Percentiles rank a stretch among this genome's conserved stretches.
Conservation (phyloP, 1,140 invertebrate species). For the Drosophila kurseongensis region DNA sequence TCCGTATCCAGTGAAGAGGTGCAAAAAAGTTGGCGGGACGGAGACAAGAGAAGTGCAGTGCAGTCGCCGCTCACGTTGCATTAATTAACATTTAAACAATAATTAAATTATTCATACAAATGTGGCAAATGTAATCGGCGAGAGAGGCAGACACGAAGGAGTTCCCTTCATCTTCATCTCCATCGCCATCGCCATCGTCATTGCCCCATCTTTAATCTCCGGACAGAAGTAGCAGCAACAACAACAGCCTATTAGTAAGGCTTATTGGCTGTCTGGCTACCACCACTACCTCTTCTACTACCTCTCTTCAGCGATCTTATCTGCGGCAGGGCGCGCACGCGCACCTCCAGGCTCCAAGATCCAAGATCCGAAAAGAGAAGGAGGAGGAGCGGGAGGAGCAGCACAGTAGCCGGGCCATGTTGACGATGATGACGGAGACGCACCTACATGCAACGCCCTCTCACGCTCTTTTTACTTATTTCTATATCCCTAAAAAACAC, state of each 20-base stretch:
- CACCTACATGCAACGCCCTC: slow-evolving; percentile 47
- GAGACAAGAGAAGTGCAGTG: slow-evolving; percentile 23
- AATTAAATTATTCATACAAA: slow-evolving; percentile 85
- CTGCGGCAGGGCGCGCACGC: slow-evolving; percentile 70
- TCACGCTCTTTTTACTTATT: slow-evolving; percentile 9
- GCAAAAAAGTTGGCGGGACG: slow-evolving; percentile 39
- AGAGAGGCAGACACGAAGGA: slow-evolving; percentile 1
- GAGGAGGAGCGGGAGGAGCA: slow-evolving; percentile 10
- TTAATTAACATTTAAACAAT: slow-evolving; percentile 85
- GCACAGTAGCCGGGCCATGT: slow-evolving; percentile 41
- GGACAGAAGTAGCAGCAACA: slow-evolving; percentile 9
- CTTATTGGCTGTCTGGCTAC: slow-evolving; percentile 65
- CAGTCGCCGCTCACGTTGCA: slow-evolving; percentile 69
- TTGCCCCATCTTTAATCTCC: slow-evolving; percentile 18
- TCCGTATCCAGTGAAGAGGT: slow-evolving; percentile 32
- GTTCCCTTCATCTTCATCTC: slow-evolving; percentile 42
- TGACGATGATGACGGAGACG: slow-evolving; percentile 44
- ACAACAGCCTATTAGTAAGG: slow-evolving; percentile 78
- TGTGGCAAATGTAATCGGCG: slow-evolving; percentile 69
- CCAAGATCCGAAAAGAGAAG: neutral
- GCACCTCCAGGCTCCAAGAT: slow-evolving; percentile 50
- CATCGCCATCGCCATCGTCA: slow-evolving; percentile 31
- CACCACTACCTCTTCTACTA: neutral
- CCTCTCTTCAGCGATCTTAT: slow-evolving; percentile 58
- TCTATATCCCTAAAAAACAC: slow-evolving; percentile 29